Evolutionary conservation across 2,888 invertebrate genomes (phyloP), one percentile per base, ranked within the genome.

Genomic region (Linyphia triangularis): DNA sequence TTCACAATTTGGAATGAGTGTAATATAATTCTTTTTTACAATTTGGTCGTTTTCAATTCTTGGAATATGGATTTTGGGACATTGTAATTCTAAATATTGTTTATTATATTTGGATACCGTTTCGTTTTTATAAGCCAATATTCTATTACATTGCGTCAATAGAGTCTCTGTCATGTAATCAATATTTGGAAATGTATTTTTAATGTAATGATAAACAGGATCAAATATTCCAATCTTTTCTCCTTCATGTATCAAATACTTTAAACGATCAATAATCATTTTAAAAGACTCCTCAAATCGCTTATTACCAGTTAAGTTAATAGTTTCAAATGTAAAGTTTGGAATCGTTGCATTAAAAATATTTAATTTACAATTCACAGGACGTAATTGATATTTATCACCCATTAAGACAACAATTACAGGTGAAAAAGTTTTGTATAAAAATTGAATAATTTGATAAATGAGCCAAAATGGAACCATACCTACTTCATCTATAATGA

Each of bases 391-490:
- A 82, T 61, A 2, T 28, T 61, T 6, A 63, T 82, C 82, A 37
- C 82, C 82, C 33, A 72, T 37, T 0, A 59, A n/a, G 2, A 82
- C 24, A 61, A 82, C 51, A 26, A 82, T 61, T 0, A 28, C n/a
- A 1, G 33, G 70, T n/a, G 13, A 9, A 16, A 0, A 26, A 2
- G 1, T 57, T 40, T 59, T 37, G 24, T 61, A 61, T 40, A 82
- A 82, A 63, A 72, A 70, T 26, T 16, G 3, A n/a, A 82, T 72
- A 0, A 82, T 59, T 0, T 57, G 61, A 61, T 61, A 59, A 40
- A 37, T 72, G 13, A 82, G 37, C 70, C 70, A 82, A 72, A 82
- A 72, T 0, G 82, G 72, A 59, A 82, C 9, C 70, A 70, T 82
- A 0, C 37, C 70, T 16, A 70, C 28, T 82, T 82, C 82, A 33